Evolutionary conservation across 2,113 vertebrate genomes (phyloP), one percentile per base, ranked within the genome.

Genomic region (Bombycilla garrulus): DNA sequence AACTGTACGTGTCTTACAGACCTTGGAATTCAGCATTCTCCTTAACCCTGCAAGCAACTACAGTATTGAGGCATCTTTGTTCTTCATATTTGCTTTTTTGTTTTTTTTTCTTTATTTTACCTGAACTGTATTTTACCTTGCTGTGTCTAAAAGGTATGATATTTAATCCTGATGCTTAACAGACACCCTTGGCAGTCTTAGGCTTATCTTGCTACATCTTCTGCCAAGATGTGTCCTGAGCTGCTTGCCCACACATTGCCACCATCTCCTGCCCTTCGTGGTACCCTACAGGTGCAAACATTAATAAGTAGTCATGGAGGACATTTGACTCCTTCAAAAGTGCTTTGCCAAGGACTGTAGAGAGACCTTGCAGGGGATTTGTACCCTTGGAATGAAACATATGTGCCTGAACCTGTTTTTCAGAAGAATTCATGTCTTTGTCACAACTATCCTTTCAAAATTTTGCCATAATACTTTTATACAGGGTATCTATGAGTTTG

Each of bases 251-350:
- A 4, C 1, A 7, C 2, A 7, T 3, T 5, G 3, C 18, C 26
- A 47, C 6, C 9, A 15, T 12, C 23, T 60, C 6, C 24, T 1
- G 4, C 17, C 28, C 31, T 33, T 60, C 5, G 10, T 6, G 8
- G 15, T 22, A 6, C 2, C 5, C 12, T 18, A 18, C 3, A 1
- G 2, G 1, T 0, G 1, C 15, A 1, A 62, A 2, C 12, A 8
- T 22, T 29, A 12, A 15, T 18, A 10, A 51, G 9, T 1, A 51
- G 8, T 5, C 2, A 1, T 8, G 0, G 12, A 47, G 35, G 6
- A 33, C 11, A 8, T 31, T 47, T 12, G 19, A 4, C 23, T 47
- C 56, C 23, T 77, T 24, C 58, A 50, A 45, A 23, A 5, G 3
- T 38, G 3, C 26, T 57, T 77, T 60, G 22, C 11, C 16, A 28